Evolutionary conservation across 1,140 invertebrate species (phyloP).

Genomic region (Temnothorax longispinosus): DNA sequence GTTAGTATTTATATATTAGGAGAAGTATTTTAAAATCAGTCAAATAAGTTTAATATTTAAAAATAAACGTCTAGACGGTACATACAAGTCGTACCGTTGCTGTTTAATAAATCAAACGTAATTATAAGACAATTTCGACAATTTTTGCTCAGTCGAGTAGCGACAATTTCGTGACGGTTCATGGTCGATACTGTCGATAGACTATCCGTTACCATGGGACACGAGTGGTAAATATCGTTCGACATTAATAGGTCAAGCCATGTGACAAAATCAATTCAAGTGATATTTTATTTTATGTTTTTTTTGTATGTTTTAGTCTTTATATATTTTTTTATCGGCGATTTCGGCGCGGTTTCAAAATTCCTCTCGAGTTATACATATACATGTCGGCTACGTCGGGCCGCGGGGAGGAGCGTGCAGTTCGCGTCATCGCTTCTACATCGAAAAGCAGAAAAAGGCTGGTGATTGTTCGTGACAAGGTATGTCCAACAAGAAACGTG

Average conservation of each 20-base stretch:
- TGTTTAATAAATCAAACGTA: conserved; percentile 19
- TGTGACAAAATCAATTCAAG: conserved; percentile 81
- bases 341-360: conserved; percentile 66
- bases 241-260: conserved; percentile 74
- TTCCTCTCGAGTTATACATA: conserved; percentile 50
- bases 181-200: conserved; percentile 62
- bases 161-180: conserved; percentile 40
- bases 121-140: conserved; percentile 14
- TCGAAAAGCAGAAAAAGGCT: conserved; percentile 9
- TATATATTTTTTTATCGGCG: conserved; percentile 39
- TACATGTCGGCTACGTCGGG: background rate
- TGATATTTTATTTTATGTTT: conserved; percentile 72
- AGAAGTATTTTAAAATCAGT: background rate
- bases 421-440: conserved; percentile 30
- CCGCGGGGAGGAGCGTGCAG: background rate
- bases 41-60: background rate
- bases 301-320: conserved; percentile 72
- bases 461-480: conserved; percentile 66
- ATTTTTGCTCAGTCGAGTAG: conserved; percentile 9
- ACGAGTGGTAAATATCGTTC: conserved; percentile 71
- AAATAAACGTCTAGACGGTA: background rate
- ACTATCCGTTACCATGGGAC: conserved; percentile 72
- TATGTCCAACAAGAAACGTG: conserved; percentile 63
- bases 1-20: background rate
- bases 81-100: background rate